Evolutionary conservation across 2,888 invertebrate species (phyloP), one percentile per base, ranked within the genome.

Genomic region (Dendrolimus houi): DNA sequence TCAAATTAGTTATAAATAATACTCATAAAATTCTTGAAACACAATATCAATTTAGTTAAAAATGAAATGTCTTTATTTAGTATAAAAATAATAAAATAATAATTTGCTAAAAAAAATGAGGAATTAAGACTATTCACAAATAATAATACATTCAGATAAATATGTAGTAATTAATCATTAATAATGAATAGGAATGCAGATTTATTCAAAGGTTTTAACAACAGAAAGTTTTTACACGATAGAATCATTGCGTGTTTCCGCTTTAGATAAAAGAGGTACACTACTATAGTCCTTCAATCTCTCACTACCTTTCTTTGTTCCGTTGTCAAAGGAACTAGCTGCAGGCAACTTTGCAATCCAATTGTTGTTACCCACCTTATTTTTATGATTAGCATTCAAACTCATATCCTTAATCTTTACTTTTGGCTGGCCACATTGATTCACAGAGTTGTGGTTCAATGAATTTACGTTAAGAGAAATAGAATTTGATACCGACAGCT

Each of bases 361-460:
- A 74, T 90, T 90, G 62, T 91, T 91, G 74, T 90, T 91, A 62
- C 88, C 91, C 69, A 85, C 74, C 70, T 87, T 87, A 74, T 79
- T 83, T 47, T 79, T 70, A 64, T 83, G 87, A 66, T 84, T 79
- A 63, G 79, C 77, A 52, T 84, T 69, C 6, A 83, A 75, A 55
- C 83, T 86, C 57, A 82, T 80, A 52, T 88, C 88, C 75, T 86
- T 90, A 73, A 89, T 70, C 67, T 87, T 88, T 0, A 88, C 87
- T 64, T 82, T 79, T 0, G 87, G 85, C 59, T 83, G 86, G 12
- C 76, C 74, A 55, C 66, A 65, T 55, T 81, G 79, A 69, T 63
- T 77, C 14, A 81, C 75, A 1, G 83, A 75, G 58, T 81, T 85
- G 61, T 87, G 85, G 58, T 84, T 86, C 10, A 87, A 64, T 12